A percentile compares a stretch with the other conserved stretches of the same genome.
These are phyloP conservation scores for Sinella curviseta DNA, from an alignment of 1,140 invertebrate genomes.

Conservation along the genomic window DNA sequence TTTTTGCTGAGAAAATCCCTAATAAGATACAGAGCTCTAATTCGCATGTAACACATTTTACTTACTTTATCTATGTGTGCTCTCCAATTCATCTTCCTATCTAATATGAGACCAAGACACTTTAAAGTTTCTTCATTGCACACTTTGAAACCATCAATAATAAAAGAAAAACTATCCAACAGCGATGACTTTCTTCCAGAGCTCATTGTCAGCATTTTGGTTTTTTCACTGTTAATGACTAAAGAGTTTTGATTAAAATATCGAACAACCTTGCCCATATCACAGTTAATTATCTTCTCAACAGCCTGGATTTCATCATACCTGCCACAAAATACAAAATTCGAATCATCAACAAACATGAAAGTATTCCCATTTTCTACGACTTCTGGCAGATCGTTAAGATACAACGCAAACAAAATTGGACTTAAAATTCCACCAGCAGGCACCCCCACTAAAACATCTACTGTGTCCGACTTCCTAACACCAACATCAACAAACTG, in stretches of 20 bases:
- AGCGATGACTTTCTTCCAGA: background rate
- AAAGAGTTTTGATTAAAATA: background rate
- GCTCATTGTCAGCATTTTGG: constrained; percentile 19
- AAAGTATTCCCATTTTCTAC: background rate
- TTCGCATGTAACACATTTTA: too few species aligned
- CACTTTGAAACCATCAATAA: background rate
- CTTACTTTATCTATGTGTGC: too few species aligned
- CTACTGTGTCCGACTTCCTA: background rate
- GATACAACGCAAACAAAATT: constrained; percentile 23
- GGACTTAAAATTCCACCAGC: constrained; percentile 22
- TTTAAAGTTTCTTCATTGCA: background rate
- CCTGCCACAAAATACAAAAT: constrained; percentile 16
- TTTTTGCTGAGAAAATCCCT: too few species aligned
- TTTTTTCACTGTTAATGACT: constrained; percentile 16
- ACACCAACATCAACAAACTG: constrained; percentile 15
- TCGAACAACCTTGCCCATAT: background rate
- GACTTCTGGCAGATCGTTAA: constrained; percentile 19
- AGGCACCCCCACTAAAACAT: constrained; percentile 6
- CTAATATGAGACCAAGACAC: background rate
- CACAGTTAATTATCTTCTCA: background rate
- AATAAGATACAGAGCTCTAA: too few species aligned
- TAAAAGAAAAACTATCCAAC: background rate
- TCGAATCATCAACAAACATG: constrained; percentile 29
- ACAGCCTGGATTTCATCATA: background rate
- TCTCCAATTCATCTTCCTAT: too few species aligned